A percentile compares a stretch with the other conserved stretches of the same genome.
Conservation (phyloP, 2,113 vertebrate species). For the Theropithecus gelada region DNA sequence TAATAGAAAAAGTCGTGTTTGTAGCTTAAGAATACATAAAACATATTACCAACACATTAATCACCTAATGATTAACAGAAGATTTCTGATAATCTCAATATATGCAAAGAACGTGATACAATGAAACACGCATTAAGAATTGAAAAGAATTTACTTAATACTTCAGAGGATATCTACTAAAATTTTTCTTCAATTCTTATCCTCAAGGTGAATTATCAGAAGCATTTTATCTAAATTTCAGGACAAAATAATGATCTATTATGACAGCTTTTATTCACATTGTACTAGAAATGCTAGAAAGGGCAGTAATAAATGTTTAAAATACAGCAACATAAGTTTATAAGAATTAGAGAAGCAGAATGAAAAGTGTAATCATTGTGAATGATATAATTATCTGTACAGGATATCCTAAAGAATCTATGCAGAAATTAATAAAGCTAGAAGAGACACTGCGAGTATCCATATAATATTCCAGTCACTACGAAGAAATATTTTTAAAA, state of each 20-base stretch:
- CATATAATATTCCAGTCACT: too few relatives aligned
- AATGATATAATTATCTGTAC: background rate
- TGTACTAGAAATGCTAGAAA: background rate
- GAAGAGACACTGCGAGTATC: background rate
- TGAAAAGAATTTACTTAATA: background rate
- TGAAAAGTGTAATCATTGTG: background rate
- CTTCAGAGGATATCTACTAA: background rate
- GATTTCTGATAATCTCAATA: background rate
- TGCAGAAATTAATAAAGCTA: background rate
- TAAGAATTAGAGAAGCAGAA: background rate
- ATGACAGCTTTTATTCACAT: background rate
- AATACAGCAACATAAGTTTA: background rate
- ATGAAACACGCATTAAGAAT: background rate
- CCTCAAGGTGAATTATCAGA: background rate
- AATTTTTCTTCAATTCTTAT: background rate
- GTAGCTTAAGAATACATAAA: background rate
- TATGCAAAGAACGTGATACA: background rate
- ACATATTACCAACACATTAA: too few relatives aligned
- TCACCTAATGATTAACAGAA: too few relatives aligned
- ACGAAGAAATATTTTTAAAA: background rate
- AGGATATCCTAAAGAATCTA: background rate
- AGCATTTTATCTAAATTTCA: background rate
- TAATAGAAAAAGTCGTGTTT: background rate
- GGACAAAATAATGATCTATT: background rate
- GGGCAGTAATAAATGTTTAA: background rate